Base-by-base conservation (phyloP, 2,113 vertebrate genomes). In the Ovibos moschatus region DNA sequence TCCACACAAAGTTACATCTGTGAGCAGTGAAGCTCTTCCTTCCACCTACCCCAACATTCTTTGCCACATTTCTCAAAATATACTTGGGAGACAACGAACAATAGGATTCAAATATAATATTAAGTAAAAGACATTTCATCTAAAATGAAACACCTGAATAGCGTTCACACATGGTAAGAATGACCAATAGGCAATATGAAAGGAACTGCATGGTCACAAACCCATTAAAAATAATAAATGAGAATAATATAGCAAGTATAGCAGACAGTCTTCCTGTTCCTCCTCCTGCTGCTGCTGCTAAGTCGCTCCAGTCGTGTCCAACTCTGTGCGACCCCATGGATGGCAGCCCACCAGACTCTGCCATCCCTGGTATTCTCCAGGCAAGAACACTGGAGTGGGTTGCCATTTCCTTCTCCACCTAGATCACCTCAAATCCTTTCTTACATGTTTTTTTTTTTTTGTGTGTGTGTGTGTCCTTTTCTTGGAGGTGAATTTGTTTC, bases 291-390 rank as follows among this genome's bases (percentile, higher is more conserved):
- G 60, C 25, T 58, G 57, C 28, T 62, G 28, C 60, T 62, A 62
- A 62, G 58, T 30, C 2, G 0, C 58, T 62, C 14, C 28, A 62
- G 27, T 30, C 0, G 3, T 62, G 13, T 62, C 6, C 0, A 0
- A 62, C 28, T 62, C 60, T 62, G 60, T 62, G 60, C 0, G 1
- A 30, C 60, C 60, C 28, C 2, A 62, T 62, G 13, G 28, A 30
- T 0, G 0, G 28, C 60, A 62, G 60, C 28, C 28, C 60, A 62
- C 60, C 60, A 62, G 60, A 14, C 28, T 62, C 60, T 7, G 13
- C 28, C 6, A 30, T 62, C 60, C 28, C 60, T 62, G 28, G 28
- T 6, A 62, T 62, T 62, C 28, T 62, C 60, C 60, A 62, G 60
- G 60, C 60, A 62, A 62, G 60, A 62, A 62, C 60, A 62, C 60